These are phyloP conservation scores for Deladenus siricidicola DNA, from an alignment of 2,888 invertebrate species.

Conservation along the genomic window DNA sequence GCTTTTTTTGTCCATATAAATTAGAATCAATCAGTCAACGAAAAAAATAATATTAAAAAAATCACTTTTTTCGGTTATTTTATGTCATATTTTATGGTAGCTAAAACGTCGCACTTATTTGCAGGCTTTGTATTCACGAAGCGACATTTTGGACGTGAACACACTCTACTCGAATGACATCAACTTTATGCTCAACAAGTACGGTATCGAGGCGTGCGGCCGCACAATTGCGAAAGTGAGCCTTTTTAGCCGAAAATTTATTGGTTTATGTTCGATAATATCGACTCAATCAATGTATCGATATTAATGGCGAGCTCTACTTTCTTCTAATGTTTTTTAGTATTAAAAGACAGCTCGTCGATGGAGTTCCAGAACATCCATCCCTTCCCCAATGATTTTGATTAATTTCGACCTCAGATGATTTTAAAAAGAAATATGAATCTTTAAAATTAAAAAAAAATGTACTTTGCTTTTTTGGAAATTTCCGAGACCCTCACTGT, in stretches of 20 bases:
- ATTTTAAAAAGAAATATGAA: too few relatives aligned
- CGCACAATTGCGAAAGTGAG: conserved; percentile 73
- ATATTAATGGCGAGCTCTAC: conserved; percentile 2
- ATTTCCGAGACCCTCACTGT: too few relatives aligned
- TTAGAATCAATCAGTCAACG: background rate
- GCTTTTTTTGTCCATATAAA: background rate
- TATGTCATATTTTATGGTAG: too few relatives aligned
- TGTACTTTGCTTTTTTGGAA: too few relatives aligned
- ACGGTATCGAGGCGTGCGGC: conserved; percentile 91
- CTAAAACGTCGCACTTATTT: conserved; percentile 23
- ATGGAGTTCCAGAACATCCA: too few relatives aligned
- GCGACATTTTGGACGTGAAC: conserved; percentile 64
- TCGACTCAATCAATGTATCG: background rate
- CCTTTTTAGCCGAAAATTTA: background rate
- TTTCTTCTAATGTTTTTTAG: background rate
- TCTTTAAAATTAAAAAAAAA: too few relatives aligned
- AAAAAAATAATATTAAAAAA: too few relatives aligned
- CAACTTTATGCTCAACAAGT: conserved; percentile 72
- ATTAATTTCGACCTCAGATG: too few relatives aligned
- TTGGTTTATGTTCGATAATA: background rate
- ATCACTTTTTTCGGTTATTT: background rate
- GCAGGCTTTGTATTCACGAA: conserved; percentile 76
- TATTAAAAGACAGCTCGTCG: too few relatives aligned
- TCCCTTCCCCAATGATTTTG: too few relatives aligned
- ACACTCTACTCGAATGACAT: conserved; percentile 78